These are phyloP conservation scores for Nomada ruficornis DNA, from an alignment of 2,888 invertebrate genomes.

Conservation along the genomic window DNA sequence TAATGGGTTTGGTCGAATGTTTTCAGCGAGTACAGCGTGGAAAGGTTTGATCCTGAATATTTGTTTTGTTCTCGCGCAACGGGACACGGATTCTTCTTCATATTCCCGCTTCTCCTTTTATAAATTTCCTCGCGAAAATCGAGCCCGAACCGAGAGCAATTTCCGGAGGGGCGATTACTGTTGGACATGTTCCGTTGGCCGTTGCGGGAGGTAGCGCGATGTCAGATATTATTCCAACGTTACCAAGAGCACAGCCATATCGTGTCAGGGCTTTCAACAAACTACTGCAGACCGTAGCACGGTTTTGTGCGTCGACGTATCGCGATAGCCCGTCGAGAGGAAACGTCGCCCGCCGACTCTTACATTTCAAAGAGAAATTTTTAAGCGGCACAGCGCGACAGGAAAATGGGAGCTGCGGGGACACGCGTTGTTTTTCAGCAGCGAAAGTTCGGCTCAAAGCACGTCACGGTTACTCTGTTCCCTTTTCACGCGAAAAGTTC, in stretches of 20 bases:
- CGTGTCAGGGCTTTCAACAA: slow-evolving; percentile 6
- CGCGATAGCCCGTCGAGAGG: neutral
- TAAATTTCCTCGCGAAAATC: neutral
- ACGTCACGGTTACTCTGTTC: neutral
- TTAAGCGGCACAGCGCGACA: neutral
- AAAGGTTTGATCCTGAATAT: neutral
- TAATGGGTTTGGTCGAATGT: neutral
- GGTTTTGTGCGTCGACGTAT: slow-evolving; percentile 11
- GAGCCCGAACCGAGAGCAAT: neutral
- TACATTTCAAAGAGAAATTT: slow-evolving; percentile 28
- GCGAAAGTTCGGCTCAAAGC: neutral
- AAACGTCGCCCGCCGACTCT: neutral
- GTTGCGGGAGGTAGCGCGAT: neutral
- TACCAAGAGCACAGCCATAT: slow-evolving; percentile 2
- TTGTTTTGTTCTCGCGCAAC: too few species aligned
- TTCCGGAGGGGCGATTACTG: neutral
- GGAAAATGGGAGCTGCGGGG: neutral
- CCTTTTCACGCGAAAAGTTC: neutral
- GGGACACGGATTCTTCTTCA: neutral
- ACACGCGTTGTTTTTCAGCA: slow-evolving; percentile 8
- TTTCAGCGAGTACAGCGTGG: neutral
- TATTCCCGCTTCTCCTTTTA: neutral
- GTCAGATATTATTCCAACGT: slow-evolving; percentile 1
- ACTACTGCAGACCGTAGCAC: neutral
- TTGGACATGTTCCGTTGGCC: neutral